These are phyloP conservation scores for Operophtera brumata DNA, from an alignment of 2,888 invertebrate genomes.

Conservation along the genomic window DNA sequence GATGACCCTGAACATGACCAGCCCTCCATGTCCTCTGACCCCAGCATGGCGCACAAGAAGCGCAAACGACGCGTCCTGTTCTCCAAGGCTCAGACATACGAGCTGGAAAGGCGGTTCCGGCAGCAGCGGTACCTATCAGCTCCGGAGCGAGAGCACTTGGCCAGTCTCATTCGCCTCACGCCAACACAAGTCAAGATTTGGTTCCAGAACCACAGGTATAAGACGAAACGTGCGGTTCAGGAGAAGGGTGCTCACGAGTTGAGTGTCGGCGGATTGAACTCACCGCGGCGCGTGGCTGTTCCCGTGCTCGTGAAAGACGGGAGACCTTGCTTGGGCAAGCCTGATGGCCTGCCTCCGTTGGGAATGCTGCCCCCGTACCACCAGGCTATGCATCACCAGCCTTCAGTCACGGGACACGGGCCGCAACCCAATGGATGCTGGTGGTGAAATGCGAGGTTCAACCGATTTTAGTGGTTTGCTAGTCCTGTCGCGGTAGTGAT, in stretches of 20 bases:
- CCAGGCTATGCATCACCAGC: slow-evolving; percentile 71
- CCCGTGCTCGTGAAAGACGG: slow-evolving; percentile 97
- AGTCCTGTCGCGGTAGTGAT: slow-evolving; percentile 48
- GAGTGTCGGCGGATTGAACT: slow-evolving; percentile 85
- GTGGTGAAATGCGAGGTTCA: slow-evolving; percentile 67
- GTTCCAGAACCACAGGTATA: slow-evolving; percentile 99
- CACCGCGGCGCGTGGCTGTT: slow-evolving; percentile 95
- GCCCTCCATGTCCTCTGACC: slow-evolving; percentile 57
- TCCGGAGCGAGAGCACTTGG: slow-evolving; percentile 97
- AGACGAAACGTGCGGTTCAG: slow-evolving; percentile 98
- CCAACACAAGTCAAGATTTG: slow-evolving; percentile 99
- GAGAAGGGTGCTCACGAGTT: slow-evolving; percentile 91
- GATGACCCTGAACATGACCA: slow-evolving; percentile 80
- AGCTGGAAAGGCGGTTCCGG: slow-evolving; percentile 95
- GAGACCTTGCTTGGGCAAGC: slow-evolving; percentile 89
- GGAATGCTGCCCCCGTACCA: slow-evolving; percentile 78
- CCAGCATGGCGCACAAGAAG: slow-evolving; percentile 87
- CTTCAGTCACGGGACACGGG: slow-evolving; percentile 59
- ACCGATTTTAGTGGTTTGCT: slow-evolving; percentile 52
- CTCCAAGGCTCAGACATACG: slow-evolving; percentile 98
- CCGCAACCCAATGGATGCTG: slow-evolving; percentile 75
- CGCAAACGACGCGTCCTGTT: slow-evolving; percentile 97
- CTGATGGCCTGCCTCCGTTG: slow-evolving; percentile 74
- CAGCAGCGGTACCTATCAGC: slow-evolving; percentile 98
- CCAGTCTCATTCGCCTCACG: slow-evolving; percentile 95